phyloP scores from a whole-genome alignment of 2,113 vertebrate genomes.

The Cryptomyrus ogoouensis region DNA sequence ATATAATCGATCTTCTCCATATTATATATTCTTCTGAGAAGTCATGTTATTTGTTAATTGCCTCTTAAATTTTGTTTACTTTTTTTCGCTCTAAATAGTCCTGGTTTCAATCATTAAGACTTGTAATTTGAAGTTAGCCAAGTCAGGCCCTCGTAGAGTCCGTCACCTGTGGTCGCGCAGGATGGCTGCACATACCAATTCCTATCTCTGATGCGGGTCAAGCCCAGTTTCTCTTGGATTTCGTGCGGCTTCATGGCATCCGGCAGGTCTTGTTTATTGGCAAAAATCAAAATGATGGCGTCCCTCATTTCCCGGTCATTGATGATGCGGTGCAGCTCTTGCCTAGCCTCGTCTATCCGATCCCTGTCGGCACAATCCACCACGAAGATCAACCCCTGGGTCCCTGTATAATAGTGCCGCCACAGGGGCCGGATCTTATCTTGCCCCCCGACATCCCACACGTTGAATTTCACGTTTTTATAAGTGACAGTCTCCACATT shows the following conservation, averaged over 20 bases:
- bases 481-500: constrained; percentile 99
- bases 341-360: constrained; percentile 94
- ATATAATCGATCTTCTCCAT: constrained; percentile 60
- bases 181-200: constrained; percentile 99
- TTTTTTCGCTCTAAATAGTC: constrained; percentile 67
- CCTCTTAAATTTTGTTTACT: constrained; percentile 59
- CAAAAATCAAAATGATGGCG: constrained; percentile 99
- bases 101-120: constrained; percentile 84
- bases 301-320: constrained; percentile 99
- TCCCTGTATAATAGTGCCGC: constrained; percentile 99
- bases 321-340: constrained; percentile 98
- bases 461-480: constrained; percentile 99
- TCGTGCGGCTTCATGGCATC: constrained; percentile 99
- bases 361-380: constrained; percentile 98
- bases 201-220: constrained; percentile 98
- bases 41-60: constrained; percentile 64
- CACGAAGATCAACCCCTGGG: constrained; percentile 96
- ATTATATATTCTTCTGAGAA: constrained; percentile 59
- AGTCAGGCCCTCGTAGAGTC: constrained; percentile 97
- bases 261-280: constrained; percentile 98
- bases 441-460: constrained; percentile 98
- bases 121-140: constrained; percentile 99
- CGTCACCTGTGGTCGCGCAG: constrained; percentile 93
- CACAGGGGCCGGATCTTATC: constrained; percentile 97
- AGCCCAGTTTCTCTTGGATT: constrained; percentile 98